Percentiles rank a stretch among this genome's conserved stretches.
These are phyloP conservation scores for Hystrix brachyura DNA, from an alignment of 2,113 vertebrate species.

Conservation along the genomic window DNA sequence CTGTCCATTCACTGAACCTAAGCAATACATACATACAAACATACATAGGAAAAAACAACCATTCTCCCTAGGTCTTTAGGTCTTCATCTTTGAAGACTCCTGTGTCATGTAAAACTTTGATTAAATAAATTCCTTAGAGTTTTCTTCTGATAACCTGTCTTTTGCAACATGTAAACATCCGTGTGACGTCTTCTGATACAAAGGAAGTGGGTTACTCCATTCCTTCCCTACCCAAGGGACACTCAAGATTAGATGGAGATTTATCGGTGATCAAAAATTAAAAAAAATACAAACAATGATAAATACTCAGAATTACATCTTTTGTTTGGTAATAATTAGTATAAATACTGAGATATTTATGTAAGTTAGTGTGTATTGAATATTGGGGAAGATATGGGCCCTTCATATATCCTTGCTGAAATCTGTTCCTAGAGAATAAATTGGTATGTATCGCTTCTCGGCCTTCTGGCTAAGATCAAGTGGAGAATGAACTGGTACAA, in stretches of 20 bases:
- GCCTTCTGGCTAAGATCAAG: neutral
- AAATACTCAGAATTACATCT: neutral
- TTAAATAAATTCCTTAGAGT: neutral
- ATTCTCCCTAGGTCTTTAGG: neutral
- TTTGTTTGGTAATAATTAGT: neutral
- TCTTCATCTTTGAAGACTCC: neutral
- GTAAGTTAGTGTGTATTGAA: neutral
- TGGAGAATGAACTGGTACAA: neutral
- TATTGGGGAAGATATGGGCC: neutral
- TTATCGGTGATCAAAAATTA: constrained; percentile 28
- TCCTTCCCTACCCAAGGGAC: neutral
- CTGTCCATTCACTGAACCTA: neutral
- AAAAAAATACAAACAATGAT: constrained; percentile 37
- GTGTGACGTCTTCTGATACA: neutral
- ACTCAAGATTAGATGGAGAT: neutral
- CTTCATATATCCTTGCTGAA: neutral
- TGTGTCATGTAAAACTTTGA: neutral
- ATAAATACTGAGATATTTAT: neutral
- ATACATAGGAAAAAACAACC: neutral
- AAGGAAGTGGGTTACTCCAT: neutral
- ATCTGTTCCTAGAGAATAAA: neutral
- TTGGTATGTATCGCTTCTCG: neutral
- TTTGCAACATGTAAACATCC: neutral
- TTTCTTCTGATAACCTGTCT: neutral
- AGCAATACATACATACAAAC: neutral